Base-by-base conservation (phyloP, 2,797 vertebrate genomes). In the Vespertilio murinus region DNA sequence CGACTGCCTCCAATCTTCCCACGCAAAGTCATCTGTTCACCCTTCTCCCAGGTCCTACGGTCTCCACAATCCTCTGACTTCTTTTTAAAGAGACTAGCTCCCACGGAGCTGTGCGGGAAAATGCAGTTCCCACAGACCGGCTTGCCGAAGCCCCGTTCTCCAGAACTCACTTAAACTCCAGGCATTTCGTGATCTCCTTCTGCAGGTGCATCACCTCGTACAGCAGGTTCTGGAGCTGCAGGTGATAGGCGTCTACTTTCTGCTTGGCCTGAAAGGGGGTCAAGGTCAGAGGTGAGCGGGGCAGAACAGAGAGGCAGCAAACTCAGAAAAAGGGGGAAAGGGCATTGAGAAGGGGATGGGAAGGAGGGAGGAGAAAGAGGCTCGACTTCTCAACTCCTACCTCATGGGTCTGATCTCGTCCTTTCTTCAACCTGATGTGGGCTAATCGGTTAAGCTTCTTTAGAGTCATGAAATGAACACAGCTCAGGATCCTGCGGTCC, bases 161-260 rank as follows among this genome's bases (percentile, higher is more conserved):
- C n/a, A 45, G 65, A 4, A 98, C 99, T 99, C 96, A 99, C 99
- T 99, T 99, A 97, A 99, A 99, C 95, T 99, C 99, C 87, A 99
- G 98, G 97, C 99, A 99, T 59, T 99, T 99, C 96, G 99, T 99
- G 97, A 99, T 99, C 98, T 99, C 99, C 71, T 99, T 99, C 98
- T 99, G 99, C 93, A 99, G 98, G 97, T 99, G 99, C 99, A 99
- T 99, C 93, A 99, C 99, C 98, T 99, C 99, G n/a, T 99, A 99
- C 6, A 99, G 97, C 82, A 99, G 98, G 96, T 99, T 99, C 98
- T 99, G 99, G 47, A 99, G 98, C 98, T 99, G 99, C 82, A 99
- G 98, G 92, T 99, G 99, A 90, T 99, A 99, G 1, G 99, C 99
- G 0, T 99, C 99, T 0, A 99, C 99, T 95, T 98, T 99, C 97